Base-by-base conservation (phyloP, 2,888 invertebrate genomes). In the Autographa gamma region DNA sequence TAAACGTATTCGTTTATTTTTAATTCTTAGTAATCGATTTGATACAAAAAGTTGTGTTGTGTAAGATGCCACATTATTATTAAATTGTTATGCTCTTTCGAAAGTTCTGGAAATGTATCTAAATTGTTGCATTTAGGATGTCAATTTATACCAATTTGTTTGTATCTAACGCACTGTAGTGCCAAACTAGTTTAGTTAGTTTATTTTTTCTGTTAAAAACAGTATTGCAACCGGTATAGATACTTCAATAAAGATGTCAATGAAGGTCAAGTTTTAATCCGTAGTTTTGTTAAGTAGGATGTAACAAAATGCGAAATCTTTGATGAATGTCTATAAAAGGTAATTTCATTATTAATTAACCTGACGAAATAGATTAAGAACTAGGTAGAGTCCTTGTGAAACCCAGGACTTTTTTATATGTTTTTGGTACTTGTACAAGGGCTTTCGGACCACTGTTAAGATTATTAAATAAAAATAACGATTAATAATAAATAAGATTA, bases 101-200 rank as follows among this genome's bases (percentile, higher is more conserved):
- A 71, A 75, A 74, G 67, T 68, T 74, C 61, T 71, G 48, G 64
- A 76, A 67, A 68, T 76, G n/a, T 74, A 71, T 38, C 59, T 76
- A 19, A 25, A 41, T 83, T 72, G 80, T 70, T 60, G 67, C 19
- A 63, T 58, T 19, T 58, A 59, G 43, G 63, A 66, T 31, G 56
- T 48, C 14, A 41, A 31, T 5, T n/a, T 66, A 13, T 67, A 76
- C 18, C 38, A 38, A 66, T 71, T 43, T 48, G 38, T 25, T 25
- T 25, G n/a, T n/a, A n/a, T n/a, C n/a, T n/a, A n/a, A n/a, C n/a
- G n/a, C n/a, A n/a, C n/a, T n/a, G n/a, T n/a, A n/a, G n/a, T n/a
- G n/a, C n/a, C n/a, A 38, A 38, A 38, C 38, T 38, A 38, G 38
- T 38, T 38, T 11, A 2, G 5, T 11, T 25, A 25, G 41, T 25